phyloP scores from a whole-genome alignment of 2,888 invertebrate species.

The Nowickia ferox region DNA sequence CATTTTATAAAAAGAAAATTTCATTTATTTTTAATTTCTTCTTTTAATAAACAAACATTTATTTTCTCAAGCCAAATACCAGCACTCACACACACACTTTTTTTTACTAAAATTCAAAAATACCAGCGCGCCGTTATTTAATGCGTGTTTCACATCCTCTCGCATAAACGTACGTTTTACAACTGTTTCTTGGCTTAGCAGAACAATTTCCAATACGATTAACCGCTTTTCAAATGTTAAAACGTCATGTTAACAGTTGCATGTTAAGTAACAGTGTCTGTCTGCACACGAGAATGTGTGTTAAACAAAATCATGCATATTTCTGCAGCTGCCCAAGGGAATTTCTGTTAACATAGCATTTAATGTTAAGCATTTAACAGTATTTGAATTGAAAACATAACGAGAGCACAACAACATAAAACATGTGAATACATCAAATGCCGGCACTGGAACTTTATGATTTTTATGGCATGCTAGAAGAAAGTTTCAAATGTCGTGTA shows the following conservation, averaged over 20 bases:
- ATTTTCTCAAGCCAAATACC: neutral
- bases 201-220: conserved; percentile 70
- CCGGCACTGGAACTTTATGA: conserved; percentile 51
- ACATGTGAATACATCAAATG: conserved; percentile 11
- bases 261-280: conserved; percentile 1
- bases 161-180: conserved; percentile 77
- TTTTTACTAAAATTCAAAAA: neutral
- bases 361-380: neutral
- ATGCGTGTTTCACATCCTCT: conserved; percentile 75
- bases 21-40: conserved; percentile 17
- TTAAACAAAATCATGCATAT: neutral
- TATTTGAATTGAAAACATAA: neutral
- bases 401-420: conserved; percentile 2
- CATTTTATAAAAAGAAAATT: neutral
- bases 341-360: neutral
- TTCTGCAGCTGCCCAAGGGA: neutral
- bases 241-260: neutral
- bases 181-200: conserved; percentile 76
- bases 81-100: neutral
- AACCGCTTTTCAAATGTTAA: conserved; percentile 18
- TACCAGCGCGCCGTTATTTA: conserved; percentile 24
- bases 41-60: conserved; percentile 35
- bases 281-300: neutral
- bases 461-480: conserved; percentile 62
- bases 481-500: neutral